Evolutionary conservation across 2,113 vertebrate species (phyloP).

Genomic region (Ranitomeya variabilis): DNA sequence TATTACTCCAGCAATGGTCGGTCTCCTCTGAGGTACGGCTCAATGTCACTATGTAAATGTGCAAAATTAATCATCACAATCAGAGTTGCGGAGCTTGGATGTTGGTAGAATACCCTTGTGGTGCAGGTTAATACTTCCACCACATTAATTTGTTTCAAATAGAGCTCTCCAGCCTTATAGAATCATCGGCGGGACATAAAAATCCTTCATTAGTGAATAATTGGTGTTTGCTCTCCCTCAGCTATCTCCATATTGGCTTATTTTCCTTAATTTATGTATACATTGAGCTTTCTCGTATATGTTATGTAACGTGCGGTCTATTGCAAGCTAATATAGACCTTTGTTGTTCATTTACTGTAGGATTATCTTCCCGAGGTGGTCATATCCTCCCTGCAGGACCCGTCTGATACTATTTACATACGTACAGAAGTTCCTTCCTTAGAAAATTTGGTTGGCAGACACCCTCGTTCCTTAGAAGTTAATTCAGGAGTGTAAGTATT

Average conservation of each 20-base stretch:
- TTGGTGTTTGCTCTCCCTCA: background rate
- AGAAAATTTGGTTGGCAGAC: constrained; percentile 70
- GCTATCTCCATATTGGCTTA: background rate
- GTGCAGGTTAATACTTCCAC: background rate
- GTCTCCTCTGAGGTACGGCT: background rate
- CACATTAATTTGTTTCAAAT: background rate
- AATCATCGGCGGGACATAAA: background rate
- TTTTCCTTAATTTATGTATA: background rate
- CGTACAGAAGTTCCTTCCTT: constrained; percentile 69
- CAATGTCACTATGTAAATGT: background rate
- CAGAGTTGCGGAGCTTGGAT: background rate
- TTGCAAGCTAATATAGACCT: background rate
- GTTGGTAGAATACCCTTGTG: background rate
- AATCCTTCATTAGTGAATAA: background rate
- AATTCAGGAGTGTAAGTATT: constrained; percentile 80
- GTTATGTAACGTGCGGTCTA: background rate
- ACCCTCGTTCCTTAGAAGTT: constrained; percentile 70
- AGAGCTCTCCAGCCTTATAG: background rate
- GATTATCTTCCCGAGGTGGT: constrained; percentile 78
- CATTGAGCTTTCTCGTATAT: background rate
- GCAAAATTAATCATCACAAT: background rate
- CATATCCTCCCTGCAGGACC: constrained; percentile 63
- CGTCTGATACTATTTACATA: constrained; percentile 63
- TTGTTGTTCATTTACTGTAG: constrained; percentile 65
- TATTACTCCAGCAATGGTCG: background rate